These are phyloP conservation scores for Homarus gammarus DNA, from an alignment of 2,888 invertebrate species.

Conservation along the genomic window DNA sequence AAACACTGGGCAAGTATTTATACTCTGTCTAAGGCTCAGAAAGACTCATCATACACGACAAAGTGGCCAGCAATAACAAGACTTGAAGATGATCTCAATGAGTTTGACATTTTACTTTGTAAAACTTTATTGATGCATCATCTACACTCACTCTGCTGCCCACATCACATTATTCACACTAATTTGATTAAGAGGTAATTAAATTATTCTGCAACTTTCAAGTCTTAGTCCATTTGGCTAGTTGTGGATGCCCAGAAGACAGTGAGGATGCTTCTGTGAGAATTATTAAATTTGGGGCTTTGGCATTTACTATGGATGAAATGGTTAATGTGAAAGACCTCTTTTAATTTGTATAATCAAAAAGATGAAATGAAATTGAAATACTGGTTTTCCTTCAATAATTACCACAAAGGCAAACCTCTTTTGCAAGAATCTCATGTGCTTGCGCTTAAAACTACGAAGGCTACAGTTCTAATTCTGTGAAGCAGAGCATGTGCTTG, in stretches of 20 bases:
- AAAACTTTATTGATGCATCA: slow-evolving; percentile 15
- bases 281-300: not conserved
- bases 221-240: slow-evolving; percentile 3
- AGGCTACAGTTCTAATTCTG: slow-evolving; percentile 8
- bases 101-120: not conserved
- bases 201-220: not conserved
- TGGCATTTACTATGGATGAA: not conserved
- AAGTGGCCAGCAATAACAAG: not conserved
- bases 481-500: not conserved
- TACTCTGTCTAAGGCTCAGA: slow-evolving; percentile 5
- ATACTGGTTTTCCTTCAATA: not conserved
- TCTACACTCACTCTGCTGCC: not conserved
- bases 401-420: slow-evolving; percentile 26
- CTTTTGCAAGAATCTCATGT: slow-evolving; percentile 11
- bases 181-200: not conserved
- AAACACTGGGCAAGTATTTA: slow-evolving; percentile 30
- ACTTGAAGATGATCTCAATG: not conserved
- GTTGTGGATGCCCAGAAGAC: slow-evolving; percentile 30
- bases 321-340: not conserved
- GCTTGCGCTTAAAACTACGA: slow-evolving; percentile 24
- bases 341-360: slow-evolving; percentile 12
- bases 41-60: slow-evolving; percentile 4
- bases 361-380: slow-evolving; percentile 2
- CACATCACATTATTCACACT: not conserved
- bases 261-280: slow-evolving; percentile 18